Base-by-base conservation (phyloP, 2,888 invertebrate species). In the Philhelius pedissequus region DNA sequence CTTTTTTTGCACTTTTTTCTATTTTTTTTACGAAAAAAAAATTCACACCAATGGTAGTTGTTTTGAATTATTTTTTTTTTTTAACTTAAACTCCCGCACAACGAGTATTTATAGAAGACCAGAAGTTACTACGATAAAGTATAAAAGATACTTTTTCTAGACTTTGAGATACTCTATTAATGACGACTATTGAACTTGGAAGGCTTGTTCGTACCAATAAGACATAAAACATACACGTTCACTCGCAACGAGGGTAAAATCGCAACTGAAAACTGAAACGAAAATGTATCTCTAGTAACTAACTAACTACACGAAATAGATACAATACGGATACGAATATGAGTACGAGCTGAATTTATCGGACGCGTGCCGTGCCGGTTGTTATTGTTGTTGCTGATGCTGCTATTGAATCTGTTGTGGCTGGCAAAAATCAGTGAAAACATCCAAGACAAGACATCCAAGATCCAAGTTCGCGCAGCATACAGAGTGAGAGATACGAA, bases 341-440 rank as follows among this genome's bases (percentile, higher is more conserved):
- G n/a, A n/a, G n/a, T 11, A 50, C 25, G 35, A 7, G 18, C 43
- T 32, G 64, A 64, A 48, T 48, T 64, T 48, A 48, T 45, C 38
- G 54, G 78, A 83, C 83, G 83, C 83, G 83, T 83, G 83, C 83
- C 83, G 83, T n/a, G n/a, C n/a, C n/a, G n/a, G n/a, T n/a, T n/a
- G n/a, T n/a, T n/a, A 69, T 50, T 83, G 40, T 40, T 68, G 69
- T 66, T 60, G 35, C 15, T 71, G 64, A 50, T 56, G 32, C 43
- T 62, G 69, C 64, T 81, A 11, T 30, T 60, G 43, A 25, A 43
- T 30, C 11, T 66, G 78, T 35, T 60, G 50, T 15, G 70, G 83
- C 83, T 15, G 70, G 83, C 83, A 38, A 78, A 83, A 78, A 69
- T 64, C 56, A 56, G 48, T 50, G 43, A 74, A 77, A n/a, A 64